A percentile compares a stretch with the other conserved stretches of the same genome.
Evolutionary conservation across 2,888 invertebrate genomes (phyloP).

Genomic region (Empis livida): DNA sequence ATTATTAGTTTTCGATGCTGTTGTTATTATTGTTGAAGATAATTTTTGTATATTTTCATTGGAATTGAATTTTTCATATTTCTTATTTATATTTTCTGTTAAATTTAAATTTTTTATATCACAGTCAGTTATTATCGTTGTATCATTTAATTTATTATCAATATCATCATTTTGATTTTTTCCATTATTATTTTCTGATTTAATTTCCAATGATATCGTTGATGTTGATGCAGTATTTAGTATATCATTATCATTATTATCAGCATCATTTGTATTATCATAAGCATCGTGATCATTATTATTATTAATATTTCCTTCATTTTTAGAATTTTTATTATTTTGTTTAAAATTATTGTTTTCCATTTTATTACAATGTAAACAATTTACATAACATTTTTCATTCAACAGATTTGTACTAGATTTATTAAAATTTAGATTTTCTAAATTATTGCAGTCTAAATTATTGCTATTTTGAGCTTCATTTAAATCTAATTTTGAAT

Average conservation of each 20-base stretch:
- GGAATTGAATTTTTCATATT: conserved; percentile 9
- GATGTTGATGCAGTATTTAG: conserved; percentile 10
- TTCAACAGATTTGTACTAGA: neutral
- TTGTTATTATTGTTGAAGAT: conserved; percentile 2
- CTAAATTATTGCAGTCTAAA: neutral
- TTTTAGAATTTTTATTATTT: neutral
- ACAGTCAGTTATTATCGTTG: conserved; percentile 4
- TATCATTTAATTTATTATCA: conserved; percentile 10
- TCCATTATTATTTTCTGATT: conserved; percentile 1
- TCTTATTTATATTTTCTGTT: conserved; percentile 6
- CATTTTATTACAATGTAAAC: neutral
- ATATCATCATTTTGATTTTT: neutral
- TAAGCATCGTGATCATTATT: neutral
- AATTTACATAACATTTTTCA: neutral
- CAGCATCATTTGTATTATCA: neutral
- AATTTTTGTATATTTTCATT: conserved; percentile 7
- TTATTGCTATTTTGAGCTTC: neutral
- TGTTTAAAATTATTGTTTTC: neutral
- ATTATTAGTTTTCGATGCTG: no score
- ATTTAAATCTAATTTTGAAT: no score
- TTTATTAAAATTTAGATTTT: neutral
- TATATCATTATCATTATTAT: neutral
- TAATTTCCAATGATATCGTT: conserved; percentile 1
- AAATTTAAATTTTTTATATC: conserved; percentile 4
- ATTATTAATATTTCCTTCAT: neutral